Evolutionary conservation across 2,797 vertebrate species (phyloP).

Genomic region (Salmo trutta): DNA sequence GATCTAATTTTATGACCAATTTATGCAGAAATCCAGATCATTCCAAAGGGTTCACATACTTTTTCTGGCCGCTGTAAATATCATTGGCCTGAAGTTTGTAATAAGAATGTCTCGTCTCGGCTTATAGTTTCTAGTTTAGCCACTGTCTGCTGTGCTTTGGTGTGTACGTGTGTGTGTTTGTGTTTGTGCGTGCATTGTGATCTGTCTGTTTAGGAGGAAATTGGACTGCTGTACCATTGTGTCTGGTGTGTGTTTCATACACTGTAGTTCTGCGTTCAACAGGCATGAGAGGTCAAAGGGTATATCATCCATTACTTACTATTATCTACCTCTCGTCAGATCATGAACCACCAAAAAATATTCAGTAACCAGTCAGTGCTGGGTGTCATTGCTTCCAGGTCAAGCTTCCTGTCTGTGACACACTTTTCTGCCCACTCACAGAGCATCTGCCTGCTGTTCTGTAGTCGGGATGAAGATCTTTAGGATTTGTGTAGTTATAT

Average conservation of each 20-base stretch:
- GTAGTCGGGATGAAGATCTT: slow-evolving; percentile 7
- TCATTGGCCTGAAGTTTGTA: neutral
- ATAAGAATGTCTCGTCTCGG: neutral
- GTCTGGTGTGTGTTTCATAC: slow-evolving; percentile 12
- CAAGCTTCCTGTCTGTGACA: slow-evolving; percentile 37
- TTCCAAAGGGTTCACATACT: too few relatives aligned
- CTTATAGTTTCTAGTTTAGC: neutral
- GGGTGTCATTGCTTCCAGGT: slow-evolving; percentile 43
- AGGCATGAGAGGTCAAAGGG: slow-evolving; percentile 1
- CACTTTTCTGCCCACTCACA: slow-evolving; percentile 9
- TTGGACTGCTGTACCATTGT: slow-evolving; percentile 18
- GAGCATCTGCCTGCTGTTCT: slow-evolving; percentile 23
- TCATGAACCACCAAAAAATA: neutral
- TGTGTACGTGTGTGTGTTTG: slow-evolving; percentile 40
- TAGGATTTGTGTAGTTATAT: neutral
- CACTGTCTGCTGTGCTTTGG: neutral
- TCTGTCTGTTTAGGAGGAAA: slow-evolving; percentile 24
- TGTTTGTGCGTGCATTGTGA: neutral
- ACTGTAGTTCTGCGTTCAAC: neutral
- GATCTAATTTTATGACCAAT: too few relatives aligned
- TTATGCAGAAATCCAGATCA: too few relatives aligned
- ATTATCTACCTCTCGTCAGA: slow-evolving; percentile 14
- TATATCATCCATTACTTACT: slow-evolving; percentile 25
- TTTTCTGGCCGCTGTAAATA: neutral
- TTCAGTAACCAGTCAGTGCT: slow-evolving; percentile 5